Percentiles rank a stretch among this genome's conserved stretches.
Evolutionary conservation across 2,113 vertebrate species (phyloP).

Genomic region (Cercocebus atys): DNA sequence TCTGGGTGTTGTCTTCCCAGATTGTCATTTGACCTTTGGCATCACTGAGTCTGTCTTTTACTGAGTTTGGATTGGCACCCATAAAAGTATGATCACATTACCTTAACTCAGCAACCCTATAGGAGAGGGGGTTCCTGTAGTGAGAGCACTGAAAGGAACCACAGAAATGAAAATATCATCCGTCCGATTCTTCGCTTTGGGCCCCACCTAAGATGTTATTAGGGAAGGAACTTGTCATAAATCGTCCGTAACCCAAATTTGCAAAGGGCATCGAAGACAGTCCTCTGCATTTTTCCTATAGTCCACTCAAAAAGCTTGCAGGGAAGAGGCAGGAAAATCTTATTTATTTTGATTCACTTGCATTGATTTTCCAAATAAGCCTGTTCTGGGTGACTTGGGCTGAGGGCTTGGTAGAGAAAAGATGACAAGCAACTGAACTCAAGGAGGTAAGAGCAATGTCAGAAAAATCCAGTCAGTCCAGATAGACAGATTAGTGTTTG

Average conservation of each 20-base stretch:
- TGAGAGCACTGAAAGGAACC: background rate
- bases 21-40: background rate
- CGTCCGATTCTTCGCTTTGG: background rate
- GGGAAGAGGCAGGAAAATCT: background rate
- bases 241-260: background rate
- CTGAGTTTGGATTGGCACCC: background rate
- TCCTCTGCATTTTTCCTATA: background rate
- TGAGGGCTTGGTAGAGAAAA: background rate
- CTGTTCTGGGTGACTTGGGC: background rate
- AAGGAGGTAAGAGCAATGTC: background rate
- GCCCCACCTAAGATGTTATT: background rate
- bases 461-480: background rate
- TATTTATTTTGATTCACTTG: background rate
- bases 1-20: background rate
- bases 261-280: background rate
- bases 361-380: background rate
- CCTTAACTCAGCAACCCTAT: constrained; percentile 1
- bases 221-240: background rate
- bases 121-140: background rate
- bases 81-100: background rate
- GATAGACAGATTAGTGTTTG: background rate
- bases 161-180: background rate
- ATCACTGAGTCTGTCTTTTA: background rate
- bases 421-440: constrained; percentile 22
- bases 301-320: background rate